Base-by-base conservation (phyloP, 2,888 invertebrate species). In the Myopa tessellatipennis region DNA sequence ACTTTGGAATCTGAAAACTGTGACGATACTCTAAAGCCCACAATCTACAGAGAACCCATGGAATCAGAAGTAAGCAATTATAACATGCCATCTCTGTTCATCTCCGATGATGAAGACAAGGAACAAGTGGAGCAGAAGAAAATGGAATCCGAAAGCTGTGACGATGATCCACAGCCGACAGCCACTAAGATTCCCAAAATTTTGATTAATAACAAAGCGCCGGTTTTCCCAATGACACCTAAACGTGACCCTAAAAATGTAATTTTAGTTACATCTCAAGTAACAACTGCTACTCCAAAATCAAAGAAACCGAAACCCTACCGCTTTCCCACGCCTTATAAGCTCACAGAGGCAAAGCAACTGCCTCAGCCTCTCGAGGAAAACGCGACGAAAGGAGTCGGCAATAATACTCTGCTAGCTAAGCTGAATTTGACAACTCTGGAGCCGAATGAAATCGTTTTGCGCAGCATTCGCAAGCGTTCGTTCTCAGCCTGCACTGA, bases 281-380 rank as follows among this genome's bases (percentile, higher is more conserved):
- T 77, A 36, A 79, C 79, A 65, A 52, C 45, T 16, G 5, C 16
- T 55, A 55, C 55, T 1, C 14, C 12, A 4, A 34, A 7, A 67
- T 70, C 0, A 50, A 72, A 18, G 76, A 74, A 74, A 55, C 65
- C 78, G 3, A 83, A 81, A 45, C 76, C 76, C 5, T 80, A 77
- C 77, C 83, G 83, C 6, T 80, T 82, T 50, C 82, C 84, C 1
- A 87, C 86, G 3, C 86, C 87, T 0, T 83, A 80, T 6, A 85
- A 84, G 14, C 52, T 52, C 8, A 80, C 67, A 4, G 74, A 73
- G 8, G 36, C 72, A 18, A 72, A 63, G 74, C 18, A 61, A 74
- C 65, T n/a, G 1, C 45, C 72, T 2, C 80, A 79, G 3, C 4
- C 75, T 1, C 45, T 45, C 10, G 58, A 77, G 1, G 78, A 79